Evolutionary conservation across 2,113 vertebrate species (phyloP).

Genomic region (Oryzias celebensis): DNA sequence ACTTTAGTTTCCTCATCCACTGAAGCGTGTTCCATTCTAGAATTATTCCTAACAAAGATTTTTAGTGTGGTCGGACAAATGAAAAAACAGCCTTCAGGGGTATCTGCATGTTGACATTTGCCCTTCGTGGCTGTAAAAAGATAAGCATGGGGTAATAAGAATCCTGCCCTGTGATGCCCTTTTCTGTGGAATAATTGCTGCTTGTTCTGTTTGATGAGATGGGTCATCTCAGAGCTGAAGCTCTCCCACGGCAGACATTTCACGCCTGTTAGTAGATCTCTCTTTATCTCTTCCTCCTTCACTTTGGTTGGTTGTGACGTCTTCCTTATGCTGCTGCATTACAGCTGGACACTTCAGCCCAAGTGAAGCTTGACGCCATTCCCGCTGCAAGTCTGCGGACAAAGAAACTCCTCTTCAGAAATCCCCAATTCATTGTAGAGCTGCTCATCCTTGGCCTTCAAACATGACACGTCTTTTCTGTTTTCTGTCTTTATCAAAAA

Average conservation of each 20-base stretch:
- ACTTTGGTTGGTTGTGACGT: constrained; percentile 46
- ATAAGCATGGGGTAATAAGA: constrained; percentile 29
- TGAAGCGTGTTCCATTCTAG: constrained; percentile 17
- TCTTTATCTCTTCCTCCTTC: constrained; percentile 37
- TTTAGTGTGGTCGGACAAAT: constrained; percentile 38
- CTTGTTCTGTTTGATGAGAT: constrained; percentile 69
- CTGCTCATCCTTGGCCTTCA: constrained; percentile 46
- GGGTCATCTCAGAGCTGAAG: constrained; percentile 61
- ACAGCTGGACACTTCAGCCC: constrained; percentile 21
- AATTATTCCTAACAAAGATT: constrained; percentile 42
- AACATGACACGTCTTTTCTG: constrained; percentile 37
- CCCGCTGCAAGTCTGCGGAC: constrained; percentile 1
- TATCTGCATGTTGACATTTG: constrained; percentile 51
- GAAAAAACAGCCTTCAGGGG: constrained; percentile 38
- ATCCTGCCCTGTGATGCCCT: constrained; percentile 29
- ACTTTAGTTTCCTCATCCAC: neutral
- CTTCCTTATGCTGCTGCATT: constrained; percentile 38
- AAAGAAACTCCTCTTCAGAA: constrained; percentile 49
- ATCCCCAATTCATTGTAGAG: constrained; percentile 47
- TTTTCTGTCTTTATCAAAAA: constrained; percentile 38
- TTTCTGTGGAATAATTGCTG: constrained; percentile 63
- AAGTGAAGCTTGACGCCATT: constrained; percentile 29
- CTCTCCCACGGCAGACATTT: constrained; percentile 64
- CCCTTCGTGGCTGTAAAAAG: constrained; percentile 41
- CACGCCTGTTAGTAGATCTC: constrained; percentile 57